Evolutionary conservation across 2,888 invertebrate species (phyloP), one percentile per base, ranked within the genome.

Genomic region (Periphyllus acericola): DNA sequence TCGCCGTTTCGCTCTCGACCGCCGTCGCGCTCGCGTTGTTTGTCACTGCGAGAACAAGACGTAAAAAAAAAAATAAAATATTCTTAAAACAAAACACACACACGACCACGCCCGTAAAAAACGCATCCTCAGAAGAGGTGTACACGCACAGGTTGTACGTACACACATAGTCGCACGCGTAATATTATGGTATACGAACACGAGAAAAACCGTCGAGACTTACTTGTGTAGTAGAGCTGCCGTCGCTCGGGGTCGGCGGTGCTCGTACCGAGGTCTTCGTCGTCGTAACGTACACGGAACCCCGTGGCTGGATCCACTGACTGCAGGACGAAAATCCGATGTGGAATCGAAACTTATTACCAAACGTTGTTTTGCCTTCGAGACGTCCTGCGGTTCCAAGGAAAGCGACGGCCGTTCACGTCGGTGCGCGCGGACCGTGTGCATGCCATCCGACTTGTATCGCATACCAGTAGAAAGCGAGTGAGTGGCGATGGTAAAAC

Each of bases 1-100:
- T 75, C 4, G 60, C 55, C 4, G 60, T 46, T 36, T 71, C 80
- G 52, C 36, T 60, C 25, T 89, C 86, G 46, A 71, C 71, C 9
- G 8, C 9, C 29, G 29, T 21, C n/a, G n/a, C n/a, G n/a, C n/a
- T n/a, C 29, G 71, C 8, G 55, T 21, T 1, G 55, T 21, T 1
- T 32, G 60, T 5, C 79, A 79, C 79, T 79, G 60, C 2, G 34
- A 25, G 25, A 17, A 79, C 25, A 34, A 17, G 34, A 21, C n/a
- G n/a, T 6, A 14, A 11, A 36, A 60, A 21, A 60, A 25, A 34
- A n/a, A 5, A 36, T 11, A n/a, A 79, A 46, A 21, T 34, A 3
- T 8, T 40, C 25, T 46, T 29, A 52, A 32, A 2, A 25, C 21
- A 1, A 32, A 8, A 32, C 19, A 76, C 76, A 29, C 76, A 17